Conservation (phyloP, 2,888 invertebrate genomes). For the Erynnis tages region DNA sequence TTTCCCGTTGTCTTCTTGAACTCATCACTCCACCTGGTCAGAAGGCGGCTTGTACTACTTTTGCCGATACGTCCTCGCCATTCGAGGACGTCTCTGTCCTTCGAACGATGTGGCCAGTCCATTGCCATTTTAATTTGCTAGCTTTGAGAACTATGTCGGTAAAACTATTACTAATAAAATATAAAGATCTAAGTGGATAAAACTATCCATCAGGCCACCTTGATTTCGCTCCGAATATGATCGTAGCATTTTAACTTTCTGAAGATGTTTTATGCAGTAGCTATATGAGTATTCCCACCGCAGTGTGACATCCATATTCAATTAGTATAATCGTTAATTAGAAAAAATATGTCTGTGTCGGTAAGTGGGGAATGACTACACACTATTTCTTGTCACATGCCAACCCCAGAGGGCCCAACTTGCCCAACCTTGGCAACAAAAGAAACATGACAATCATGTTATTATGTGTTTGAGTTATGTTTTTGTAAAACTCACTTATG, state of each 20-base stretch:
- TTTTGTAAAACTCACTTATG: too few relatives aligned
- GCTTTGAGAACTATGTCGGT: too few relatives aligned
- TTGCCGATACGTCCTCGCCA: too few relatives aligned
- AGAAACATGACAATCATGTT: slow-evolving; percentile 5
- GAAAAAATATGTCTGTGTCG: slow-evolving; percentile 1
- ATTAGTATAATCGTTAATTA: slow-evolving; percentile 7
- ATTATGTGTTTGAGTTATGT: neutral
- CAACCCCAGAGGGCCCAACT: slow-evolving; percentile 11
- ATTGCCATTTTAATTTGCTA: too few relatives aligned
- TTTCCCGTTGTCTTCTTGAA: too few relatives aligned
- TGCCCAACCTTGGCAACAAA: slow-evolving; percentile 10
- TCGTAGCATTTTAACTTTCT: slow-evolving; percentile 16
- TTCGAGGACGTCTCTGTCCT: too few relatives aligned
- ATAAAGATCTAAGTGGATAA: slow-evolving; percentile 1
- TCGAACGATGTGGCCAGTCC: too few relatives aligned
- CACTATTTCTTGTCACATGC: slow-evolving; percentile 3
- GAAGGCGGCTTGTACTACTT: too few relatives aligned
- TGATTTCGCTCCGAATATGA: slow-evolving; percentile 19
- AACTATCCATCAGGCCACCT: neutral
- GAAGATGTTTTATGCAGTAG: slow-evolving; percentile 23
- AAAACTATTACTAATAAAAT: too few relatives aligned
- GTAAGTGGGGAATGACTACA: neutral
- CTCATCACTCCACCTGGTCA: too few relatives aligned
- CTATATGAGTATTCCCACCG: slow-evolving; percentile 17
- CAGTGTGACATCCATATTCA: slow-evolving; percentile 15